These are phyloP conservation scores for Pandion haliaetus DNA, from an alignment of 2,113 vertebrate genomes.

Conservation along the genomic window DNA sequence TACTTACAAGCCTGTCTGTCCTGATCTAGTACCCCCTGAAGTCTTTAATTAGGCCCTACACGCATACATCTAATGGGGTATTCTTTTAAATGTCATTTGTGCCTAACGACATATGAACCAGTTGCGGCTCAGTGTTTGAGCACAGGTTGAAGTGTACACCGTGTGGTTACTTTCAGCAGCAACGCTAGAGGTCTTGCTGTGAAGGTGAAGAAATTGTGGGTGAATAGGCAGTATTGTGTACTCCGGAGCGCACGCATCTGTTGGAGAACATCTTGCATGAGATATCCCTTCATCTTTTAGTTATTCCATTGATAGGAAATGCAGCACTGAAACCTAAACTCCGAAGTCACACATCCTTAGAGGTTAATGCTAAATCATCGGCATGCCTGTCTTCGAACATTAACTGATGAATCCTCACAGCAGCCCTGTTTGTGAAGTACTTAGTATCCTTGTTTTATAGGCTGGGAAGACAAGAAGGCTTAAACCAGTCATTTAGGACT, in stretches of 20 bases:
- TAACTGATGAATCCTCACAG: neutral
- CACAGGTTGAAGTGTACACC: neutral
- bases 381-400: neutral
- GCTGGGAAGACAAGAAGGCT: neutral
- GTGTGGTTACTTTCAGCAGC: neutral
- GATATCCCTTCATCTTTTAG: neutral
- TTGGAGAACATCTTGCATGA: neutral
- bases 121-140: neutral
- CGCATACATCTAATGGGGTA: no score
- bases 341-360: neutral
- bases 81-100: neutral
- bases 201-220: neutral
- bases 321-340: neutral
- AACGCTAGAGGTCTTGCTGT: neutral
- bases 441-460: neutral
- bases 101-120: accelerated
- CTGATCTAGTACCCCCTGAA: accelerated
- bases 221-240: neutral
- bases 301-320: neutral
- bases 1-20: neutral
- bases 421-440: neutral
- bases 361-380: neutral
- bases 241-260: neutral
- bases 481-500: neutral
- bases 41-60: neutral